Evolutionary conservation across 2,888 invertebrate species (phyloP).

Genomic region (Eumacrocentrus americanus): DNA sequence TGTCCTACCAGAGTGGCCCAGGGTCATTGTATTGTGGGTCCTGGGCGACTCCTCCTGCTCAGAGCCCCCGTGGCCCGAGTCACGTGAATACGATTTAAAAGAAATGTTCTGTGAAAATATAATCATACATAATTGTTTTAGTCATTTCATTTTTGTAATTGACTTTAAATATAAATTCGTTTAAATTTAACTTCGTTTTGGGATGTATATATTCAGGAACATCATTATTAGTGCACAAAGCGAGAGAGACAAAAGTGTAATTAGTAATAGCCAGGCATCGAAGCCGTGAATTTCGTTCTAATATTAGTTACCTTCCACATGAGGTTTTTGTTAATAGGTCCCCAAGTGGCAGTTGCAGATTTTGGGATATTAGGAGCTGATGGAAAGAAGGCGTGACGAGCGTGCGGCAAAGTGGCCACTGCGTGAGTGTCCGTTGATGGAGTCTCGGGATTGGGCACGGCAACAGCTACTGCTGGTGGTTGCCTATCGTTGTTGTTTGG

Average conservation of each 20-base stretch:
- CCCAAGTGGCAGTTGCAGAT: slow-evolving; percentile 69
- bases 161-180: too few species aligned
- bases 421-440: slow-evolving; percentile 54
- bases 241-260: neutral
- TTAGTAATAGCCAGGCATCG: slow-evolving; percentile 1
- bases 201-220: too few species aligned
- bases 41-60: slow-evolving; percentile 73
- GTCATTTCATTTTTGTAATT: neutral
- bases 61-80: slow-evolving; percentile 70
- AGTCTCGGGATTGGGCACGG: slow-evolving; percentile 54
- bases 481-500: slow-evolving; percentile 59
- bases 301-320: slow-evolving; percentile 68
- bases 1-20: slow-evolving; percentile 53
- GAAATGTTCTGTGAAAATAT: slow-evolving; percentile 75
- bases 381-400: slow-evolving; percentile 59
- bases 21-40: slow-evolving; percentile 63
- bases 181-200: neutral
- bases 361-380: slow-evolving; percentile 67
- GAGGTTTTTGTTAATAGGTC: slow-evolving; percentile 70
- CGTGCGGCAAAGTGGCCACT: slow-evolving; percentile 59
- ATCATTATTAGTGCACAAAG: too few species aligned
- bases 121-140: slow-evolving; percentile 4
- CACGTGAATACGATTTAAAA: slow-evolving; percentile 78
- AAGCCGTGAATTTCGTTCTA: slow-evolving; percentile 3
- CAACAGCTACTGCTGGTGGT: slow-evolving; percentile 49